A percentile compares a stretch with the other conserved stretches of the same genome.
Conservation (phyloP, 1,140 invertebrate species). For the Aphelenchoides fujianensis region DNA sequence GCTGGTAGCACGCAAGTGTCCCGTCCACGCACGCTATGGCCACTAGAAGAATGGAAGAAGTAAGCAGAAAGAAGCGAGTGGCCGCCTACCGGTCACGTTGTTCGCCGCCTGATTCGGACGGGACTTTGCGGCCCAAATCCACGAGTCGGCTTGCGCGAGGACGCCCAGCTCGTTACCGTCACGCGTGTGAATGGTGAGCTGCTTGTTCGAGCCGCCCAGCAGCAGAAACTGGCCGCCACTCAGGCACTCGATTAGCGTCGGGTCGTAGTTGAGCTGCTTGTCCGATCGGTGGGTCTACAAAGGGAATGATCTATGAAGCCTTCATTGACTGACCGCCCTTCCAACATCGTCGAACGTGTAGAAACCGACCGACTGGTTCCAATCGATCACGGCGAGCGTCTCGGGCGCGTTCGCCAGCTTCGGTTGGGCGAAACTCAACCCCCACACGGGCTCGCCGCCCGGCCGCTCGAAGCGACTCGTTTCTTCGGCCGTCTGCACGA, state of each 20-base stretch:
- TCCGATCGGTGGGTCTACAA: constrained; percentile 64
- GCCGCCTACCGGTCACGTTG: constrained; percentile 3
- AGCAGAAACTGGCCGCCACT: constrained; percentile 77
- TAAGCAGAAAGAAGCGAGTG: not conserved
- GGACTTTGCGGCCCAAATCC: constrained; percentile 40
- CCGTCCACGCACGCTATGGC: constrained; percentile 91
- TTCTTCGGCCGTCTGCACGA: constrained; percentile 79
- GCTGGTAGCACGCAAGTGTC: constrained; percentile 83
- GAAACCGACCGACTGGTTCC: constrained; percentile 86
- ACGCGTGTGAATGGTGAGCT: constrained; percentile 74
- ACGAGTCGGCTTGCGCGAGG: constrained; percentile 45
- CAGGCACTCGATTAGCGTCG: constrained; percentile 75
- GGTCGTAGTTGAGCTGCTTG: constrained; percentile 78
- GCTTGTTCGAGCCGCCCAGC: constrained; percentile 78
- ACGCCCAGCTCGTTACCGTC: constrained; percentile 72
- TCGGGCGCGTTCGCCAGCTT: constrained; percentile 43
- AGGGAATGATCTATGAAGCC: not conserved
- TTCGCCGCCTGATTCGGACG: constrained; percentile 14
- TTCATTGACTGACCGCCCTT: constrained; percentile 23
- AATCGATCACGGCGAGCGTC: constrained; percentile 84
- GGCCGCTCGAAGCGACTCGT: constrained; percentile 79
- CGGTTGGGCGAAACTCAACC: constrained; percentile 76
- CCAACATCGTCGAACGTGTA: constrained; percentile 71
- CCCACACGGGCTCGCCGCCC: constrained; percentile 78
- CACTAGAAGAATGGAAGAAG: constrained; percentile 38